Evolutionary conservation across 2,888 invertebrate genomes (phyloP).

Genomic region (Dryomyza anilis): DNA sequence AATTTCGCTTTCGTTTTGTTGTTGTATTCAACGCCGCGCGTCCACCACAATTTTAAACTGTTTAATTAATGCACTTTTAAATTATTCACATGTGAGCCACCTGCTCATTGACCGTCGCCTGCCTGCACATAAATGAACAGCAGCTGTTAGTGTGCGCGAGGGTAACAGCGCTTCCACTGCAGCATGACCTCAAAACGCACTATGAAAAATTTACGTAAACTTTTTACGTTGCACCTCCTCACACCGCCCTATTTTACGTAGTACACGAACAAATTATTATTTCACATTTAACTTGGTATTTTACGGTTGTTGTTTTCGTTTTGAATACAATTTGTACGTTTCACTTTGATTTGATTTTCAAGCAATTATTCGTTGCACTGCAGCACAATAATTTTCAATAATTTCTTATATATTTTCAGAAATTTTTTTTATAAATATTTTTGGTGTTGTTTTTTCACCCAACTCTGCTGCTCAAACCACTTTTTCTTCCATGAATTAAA

Average conservation of each 20-base stretch:
- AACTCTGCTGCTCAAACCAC: conserved; percentile 16
- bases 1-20: neutral
- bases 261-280: neutral
- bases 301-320: neutral
- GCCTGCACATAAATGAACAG: neutral
- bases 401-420: neutral
- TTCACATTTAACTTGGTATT: neutral
- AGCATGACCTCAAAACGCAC: conserved; percentile 42
- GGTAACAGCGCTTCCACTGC: neutral
- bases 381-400: neutral
- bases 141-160: conserved; percentile 4
- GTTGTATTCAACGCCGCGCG: neutral
- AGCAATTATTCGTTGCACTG: neutral
- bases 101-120: neutral
- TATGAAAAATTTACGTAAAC: conserved; percentile 17
- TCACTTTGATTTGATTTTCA: neutral
- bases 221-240: neutral
- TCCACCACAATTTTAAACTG: no score
- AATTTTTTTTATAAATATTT: neutral
- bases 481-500: conserved; percentile 16
- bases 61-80: no score
- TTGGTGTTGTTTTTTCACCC: neutral
- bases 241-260: neutral
- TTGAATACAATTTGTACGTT: no score
- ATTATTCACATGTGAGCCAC: no score